phyloP scores from a whole-genome alignment of 2,888 invertebrate species.

The Hedychridium roseum region DNA sequence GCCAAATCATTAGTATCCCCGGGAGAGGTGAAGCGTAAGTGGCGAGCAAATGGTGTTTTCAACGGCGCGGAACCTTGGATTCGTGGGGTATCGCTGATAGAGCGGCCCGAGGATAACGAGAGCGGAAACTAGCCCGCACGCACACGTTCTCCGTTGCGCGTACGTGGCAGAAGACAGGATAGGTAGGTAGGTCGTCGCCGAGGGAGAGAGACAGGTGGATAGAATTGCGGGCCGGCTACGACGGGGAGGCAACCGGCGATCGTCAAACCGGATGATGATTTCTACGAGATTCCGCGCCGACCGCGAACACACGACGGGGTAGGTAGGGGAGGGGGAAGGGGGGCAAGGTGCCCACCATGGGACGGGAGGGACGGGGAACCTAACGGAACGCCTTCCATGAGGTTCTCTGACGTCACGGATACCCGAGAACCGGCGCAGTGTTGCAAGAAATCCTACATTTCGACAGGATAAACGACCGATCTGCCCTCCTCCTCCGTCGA shows the following conservation, averaged over 20 bases:
- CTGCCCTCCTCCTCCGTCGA: not conserved
- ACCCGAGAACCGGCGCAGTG: conserved; percentile 14
- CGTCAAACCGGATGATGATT: conserved; percentile 34
- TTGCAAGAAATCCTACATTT: conserved; percentile 18
- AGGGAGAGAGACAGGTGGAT: conserved; percentile 35
- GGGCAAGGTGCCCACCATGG: too few species aligned
- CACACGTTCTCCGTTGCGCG: not conserved
- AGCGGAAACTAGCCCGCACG: conserved; percentile 5
- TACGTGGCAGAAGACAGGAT: conserved; percentile 1
- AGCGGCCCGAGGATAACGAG: conserved; percentile 17
- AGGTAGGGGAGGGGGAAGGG: not conserved
- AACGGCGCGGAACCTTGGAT: too few species aligned
- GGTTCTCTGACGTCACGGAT: conserved; percentile 35
- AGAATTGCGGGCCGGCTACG: conserved; percentile 17
- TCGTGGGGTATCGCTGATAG: too few species aligned
- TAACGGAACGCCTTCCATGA: conserved; percentile 38
- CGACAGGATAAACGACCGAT: not conserved
- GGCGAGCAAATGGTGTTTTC: too few species aligned
- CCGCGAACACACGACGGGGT: too few species aligned
- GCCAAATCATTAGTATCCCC: too few species aligned
- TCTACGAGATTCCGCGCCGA: conserved; percentile 24
- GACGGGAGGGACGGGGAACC: conserved; percentile 25
- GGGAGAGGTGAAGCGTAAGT: too few species aligned
- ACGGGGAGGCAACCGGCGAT: conserved; percentile 6
- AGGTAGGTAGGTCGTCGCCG: conserved; percentile 20